Conservation (phyloP, 2,888 invertebrate species). For the Tetropium fuscum region DNA sequence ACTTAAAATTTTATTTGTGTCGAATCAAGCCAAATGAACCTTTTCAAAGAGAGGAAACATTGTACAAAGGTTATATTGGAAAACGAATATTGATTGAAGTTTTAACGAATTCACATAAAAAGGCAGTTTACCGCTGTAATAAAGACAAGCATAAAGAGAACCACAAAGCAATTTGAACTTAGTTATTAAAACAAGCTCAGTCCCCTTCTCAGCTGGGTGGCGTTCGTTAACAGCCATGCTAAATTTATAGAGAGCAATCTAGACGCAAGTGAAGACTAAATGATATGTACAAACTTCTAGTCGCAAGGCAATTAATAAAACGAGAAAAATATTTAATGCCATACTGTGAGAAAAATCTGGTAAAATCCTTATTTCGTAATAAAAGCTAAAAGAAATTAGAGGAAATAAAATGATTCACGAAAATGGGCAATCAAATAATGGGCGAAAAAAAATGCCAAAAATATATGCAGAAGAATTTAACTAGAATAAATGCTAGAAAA, state of each 20-base stretch:
- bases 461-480: too few relatives aligned
- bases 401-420: too few relatives aligned
- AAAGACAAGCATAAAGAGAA: conserved; percentile 20
- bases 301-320: too few relatives aligned
- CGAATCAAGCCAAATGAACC: background rate
- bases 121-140: conserved; percentile 19
- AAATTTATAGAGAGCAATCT: background rate
- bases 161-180: conserved; percentile 19
- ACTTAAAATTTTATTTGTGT: conserved; percentile 11
- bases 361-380: too few relatives aligned
- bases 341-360: too few relatives aligned
- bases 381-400: too few relatives aligned
- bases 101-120: conserved; percentile 21
- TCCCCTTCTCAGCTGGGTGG: background rate
- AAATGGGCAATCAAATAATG: too few relatives aligned
- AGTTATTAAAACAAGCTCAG: conserved; percentile 19
- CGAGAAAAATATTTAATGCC: too few relatives aligned
- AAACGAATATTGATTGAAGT: conserved; percentile 18
- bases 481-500: too few relatives aligned
- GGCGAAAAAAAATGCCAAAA: too few relatives aligned
- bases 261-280: background rate
- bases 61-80: conserved; percentile 5
- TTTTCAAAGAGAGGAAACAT: conserved; percentile 11
- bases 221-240: conserved; percentile 8
- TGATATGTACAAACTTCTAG: too few relatives aligned